A percentile compares a stretch with the other conserved stretches of the same genome.
Evolutionary conservation across 1,140 invertebrate genomes (phyloP).

Genomic region (Belonocnema kinseyi): DNA sequence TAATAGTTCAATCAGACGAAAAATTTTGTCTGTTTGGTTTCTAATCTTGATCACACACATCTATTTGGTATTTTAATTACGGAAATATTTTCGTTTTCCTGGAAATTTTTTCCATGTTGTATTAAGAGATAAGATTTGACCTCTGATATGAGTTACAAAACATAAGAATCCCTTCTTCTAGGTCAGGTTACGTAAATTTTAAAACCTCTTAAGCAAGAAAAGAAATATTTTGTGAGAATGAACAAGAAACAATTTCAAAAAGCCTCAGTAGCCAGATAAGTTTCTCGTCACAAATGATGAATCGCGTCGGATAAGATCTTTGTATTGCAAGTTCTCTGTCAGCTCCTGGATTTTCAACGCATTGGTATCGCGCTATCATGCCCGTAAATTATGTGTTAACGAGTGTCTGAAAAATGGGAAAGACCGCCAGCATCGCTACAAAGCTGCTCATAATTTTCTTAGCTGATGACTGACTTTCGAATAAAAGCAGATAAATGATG

Average conservation of each 20-base stretch:
- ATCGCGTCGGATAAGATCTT: conserved; percentile 39
- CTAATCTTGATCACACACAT: too few relatives aligned
- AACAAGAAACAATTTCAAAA: conserved; percentile 4
- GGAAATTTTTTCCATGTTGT: too few relatives aligned
- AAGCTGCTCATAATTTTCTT: not conserved
- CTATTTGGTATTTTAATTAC: too few relatives aligned
- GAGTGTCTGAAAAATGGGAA: not conserved
- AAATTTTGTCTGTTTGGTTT: too few relatives aligned
- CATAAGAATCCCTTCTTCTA: not conserved
- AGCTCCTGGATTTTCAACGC: conserved; percentile 39
- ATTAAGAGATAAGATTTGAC: too few relatives aligned
- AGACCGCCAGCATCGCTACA: not conserved
- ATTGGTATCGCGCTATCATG: conserved; percentile 28
- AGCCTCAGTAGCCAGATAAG: conserved; percentile 27
- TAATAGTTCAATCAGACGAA: too few relatives aligned
- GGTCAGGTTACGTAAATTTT: too few relatives aligned
- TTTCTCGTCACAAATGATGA: conserved; percentile 45
- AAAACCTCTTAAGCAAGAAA: not conserved
- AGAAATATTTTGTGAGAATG: not conserved
- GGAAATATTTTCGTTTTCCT: too few relatives aligned
- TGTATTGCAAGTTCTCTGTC: conserved; percentile 29
- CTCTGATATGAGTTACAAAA: too few relatives aligned
- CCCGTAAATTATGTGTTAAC: conserved; percentile 18
- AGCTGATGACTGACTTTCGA: too few relatives aligned
- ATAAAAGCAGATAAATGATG: too few relatives aligned